These are phyloP conservation scores for Apeltes quadracus DNA, from an alignment of 2,113 vertebrate species.

Conservation along the genomic window DNA sequence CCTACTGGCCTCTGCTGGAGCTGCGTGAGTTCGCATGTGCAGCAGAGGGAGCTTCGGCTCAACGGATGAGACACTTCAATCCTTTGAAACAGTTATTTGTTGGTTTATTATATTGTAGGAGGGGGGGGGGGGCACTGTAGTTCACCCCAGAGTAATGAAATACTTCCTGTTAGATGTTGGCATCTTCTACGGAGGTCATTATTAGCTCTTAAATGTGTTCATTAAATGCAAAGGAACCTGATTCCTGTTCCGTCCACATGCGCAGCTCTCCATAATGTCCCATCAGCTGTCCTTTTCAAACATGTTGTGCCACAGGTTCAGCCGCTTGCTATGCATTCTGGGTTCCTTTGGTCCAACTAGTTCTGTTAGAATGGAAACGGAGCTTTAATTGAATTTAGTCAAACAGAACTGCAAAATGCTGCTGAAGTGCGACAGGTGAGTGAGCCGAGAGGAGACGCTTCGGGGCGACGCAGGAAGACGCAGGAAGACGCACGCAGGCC, in stretches of 20 bases:
- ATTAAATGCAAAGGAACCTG: no score
- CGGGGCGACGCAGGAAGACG: background rate
- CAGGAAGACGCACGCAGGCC: no score
- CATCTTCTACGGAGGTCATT: background rate
- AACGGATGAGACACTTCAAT: background rate
- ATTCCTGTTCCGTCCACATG: background rate
- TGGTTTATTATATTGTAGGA: background rate
- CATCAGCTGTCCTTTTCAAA: background rate
- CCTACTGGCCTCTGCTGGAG: conserved; percentile 73
- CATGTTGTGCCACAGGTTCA: background rate
- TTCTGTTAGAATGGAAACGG: no score
- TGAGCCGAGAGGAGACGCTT: background rate
- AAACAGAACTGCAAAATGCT: background rate
- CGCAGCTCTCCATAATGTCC: background rate
- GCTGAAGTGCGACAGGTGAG: background rate
- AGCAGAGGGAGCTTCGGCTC: background rate
- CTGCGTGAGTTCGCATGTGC: background rate
- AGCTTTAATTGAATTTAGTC: no score
- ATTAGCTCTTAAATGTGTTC: background rate
- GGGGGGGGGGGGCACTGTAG: background rate
- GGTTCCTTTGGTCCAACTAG: background rate
- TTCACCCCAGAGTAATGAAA: background rate
- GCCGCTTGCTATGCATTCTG: background rate
- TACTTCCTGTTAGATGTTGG: background rate
- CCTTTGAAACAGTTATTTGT: background rate